Base-by-base conservation (phyloP, 2,888 invertebrate genomes). In the Drosophila anomalata region DNA sequence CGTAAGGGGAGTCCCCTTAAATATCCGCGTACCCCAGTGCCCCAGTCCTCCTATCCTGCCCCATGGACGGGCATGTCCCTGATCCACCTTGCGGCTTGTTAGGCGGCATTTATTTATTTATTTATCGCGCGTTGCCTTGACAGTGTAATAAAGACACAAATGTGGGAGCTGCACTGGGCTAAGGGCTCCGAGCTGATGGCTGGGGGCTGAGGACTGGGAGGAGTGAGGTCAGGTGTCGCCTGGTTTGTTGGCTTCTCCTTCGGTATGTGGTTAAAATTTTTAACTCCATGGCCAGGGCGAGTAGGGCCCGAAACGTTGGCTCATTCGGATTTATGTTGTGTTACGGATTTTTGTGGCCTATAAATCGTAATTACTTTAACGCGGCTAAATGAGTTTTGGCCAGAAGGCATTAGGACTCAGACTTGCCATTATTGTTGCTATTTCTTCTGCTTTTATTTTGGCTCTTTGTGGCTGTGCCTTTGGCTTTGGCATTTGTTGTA, bases 341-440 rank as follows among this genome's bases (percentile, higher is more conserved):
- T 76, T 84, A 72, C 87, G 87, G 87, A 85, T 88, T 86, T 88
- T 87, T 88, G 85, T 85, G 78, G 88, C 83, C 87, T 87, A 85
- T 86, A 86, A 88, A 86, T 87, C 74, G 87, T 87, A 88, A 86
- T 88, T 87, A 88, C 85, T 87, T 84, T 78, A 87, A 87, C 84
- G 74, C 81, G 72, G 69, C 79, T 76, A 87, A 85, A 85, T 87
- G 87, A 87, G 82, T 87, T 82, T 77, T 77, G 77, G 77, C 76
- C 71, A 71, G 75, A 66, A 68, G 81, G 77, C 77, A 87, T 87
- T 82, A 87, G 87, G 65, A 50, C 69, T 69, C 61, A 54, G 76
- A 72, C 68, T 52, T 51, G 51, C 65, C 73, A 63, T 70, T 85
- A 69, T 57, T 75, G 55, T 57, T 56, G 46, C 67, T 31, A 24